Evolutionary conservation across 2,797 vertebrate species (phyloP).

Genomic region (Valencia hispanica): DNA sequence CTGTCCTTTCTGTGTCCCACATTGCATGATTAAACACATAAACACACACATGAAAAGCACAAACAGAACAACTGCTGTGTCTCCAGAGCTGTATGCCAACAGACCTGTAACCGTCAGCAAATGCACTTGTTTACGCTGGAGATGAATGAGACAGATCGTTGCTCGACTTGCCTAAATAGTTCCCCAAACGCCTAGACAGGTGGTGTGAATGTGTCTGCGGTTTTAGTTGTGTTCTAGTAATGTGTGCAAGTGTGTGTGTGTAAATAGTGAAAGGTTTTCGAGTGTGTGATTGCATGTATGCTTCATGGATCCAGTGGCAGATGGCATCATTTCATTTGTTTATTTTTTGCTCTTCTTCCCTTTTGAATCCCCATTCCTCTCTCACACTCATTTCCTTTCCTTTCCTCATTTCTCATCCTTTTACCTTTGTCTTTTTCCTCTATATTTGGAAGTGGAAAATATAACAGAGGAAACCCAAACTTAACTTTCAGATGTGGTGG

Average conservation of each 20-base stretch:
- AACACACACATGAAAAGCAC: slow-evolving; percentile 10
- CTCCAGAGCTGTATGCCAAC: slow-evolving; percentile 56
- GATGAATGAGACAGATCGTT: slow-evolving; percentile 69
- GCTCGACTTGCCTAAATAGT: slow-evolving; percentile 68
- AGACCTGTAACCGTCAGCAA: slow-evolving; percentile 63
- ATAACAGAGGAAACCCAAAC: slow-evolving; percentile 20
- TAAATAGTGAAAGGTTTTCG: background rate
- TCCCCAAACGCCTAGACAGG: slow-evolving; percentile 67
- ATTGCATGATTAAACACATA: slow-evolving; percentile 22
- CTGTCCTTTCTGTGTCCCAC: slow-evolving; percentile 13
- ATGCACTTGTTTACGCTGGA: slow-evolving; percentile 70
- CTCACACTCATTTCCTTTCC: slow-evolving; percentile 15
- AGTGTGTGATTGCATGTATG: slow-evolving; percentile 44
- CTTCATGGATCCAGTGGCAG: slow-evolving; percentile 57
- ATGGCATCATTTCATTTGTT: slow-evolving; percentile 56
- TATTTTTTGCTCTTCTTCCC: slow-evolving; percentile 34
- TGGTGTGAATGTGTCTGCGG: slow-evolving; percentile 45
- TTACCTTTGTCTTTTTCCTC: background rate
- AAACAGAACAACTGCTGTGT: slow-evolving; percentile 46
- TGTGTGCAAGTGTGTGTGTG: slow-evolving; percentile 6
- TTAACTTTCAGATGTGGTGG: slow-evolving; percentile 13
- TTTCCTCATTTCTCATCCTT: slow-evolving; percentile 7
- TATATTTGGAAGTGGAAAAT: slow-evolving; percentile 10
- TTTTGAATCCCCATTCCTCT: slow-evolving; percentile 24
- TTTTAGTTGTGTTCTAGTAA: background rate